These are phyloP conservation scores for Seira musarum DNA, from an alignment of 2,888 invertebrate genomes.

Conservation along the genomic window DNA sequence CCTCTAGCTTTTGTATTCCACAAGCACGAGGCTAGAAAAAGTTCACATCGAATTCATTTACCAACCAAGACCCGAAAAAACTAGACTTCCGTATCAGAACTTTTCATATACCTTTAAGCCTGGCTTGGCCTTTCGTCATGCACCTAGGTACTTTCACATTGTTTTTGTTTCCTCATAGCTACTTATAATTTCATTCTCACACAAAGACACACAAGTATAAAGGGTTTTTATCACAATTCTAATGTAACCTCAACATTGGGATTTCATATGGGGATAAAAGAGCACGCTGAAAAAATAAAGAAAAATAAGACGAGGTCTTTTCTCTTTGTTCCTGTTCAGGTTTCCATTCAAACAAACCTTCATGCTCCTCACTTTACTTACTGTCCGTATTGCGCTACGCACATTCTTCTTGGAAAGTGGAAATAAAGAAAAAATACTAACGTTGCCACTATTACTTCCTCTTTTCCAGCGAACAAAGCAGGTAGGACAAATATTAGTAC, in stretches of 20 bases:
- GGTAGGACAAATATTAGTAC: too few species aligned
- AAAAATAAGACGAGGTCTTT: background rate
- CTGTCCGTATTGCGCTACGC: too few species aligned
- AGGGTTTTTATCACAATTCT: conserved; percentile 15
- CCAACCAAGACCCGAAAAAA: too few species aligned
- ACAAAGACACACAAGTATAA: conserved; percentile 10
- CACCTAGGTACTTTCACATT: too few species aligned
- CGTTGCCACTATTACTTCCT: too few species aligned
- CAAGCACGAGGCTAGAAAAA: background rate
- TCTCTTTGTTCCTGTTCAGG: conserved; percentile 1
- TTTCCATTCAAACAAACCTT: background rate
- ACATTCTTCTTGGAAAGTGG: too few species aligned
- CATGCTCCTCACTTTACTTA: too few species aligned
- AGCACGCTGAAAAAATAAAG: background rate
- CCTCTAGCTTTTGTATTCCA: background rate
- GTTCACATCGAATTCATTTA: background rate
- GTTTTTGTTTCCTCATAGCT: too few species aligned
- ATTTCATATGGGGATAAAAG: conserved; percentile 19
- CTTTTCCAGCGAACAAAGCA: too few species aligned
- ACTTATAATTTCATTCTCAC: too few species aligned
- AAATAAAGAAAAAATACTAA: too few species aligned
- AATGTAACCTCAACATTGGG: conserved; percentile 25
- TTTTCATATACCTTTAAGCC: conserved; percentile 1
- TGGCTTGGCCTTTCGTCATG: conserved; percentile 11
- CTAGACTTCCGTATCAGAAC: too few species aligned